Evolutionary conservation across 1,140 invertebrate species (phyloP).

Genomic region (Pachyrhynchus sulphureomaculatus): DNA sequence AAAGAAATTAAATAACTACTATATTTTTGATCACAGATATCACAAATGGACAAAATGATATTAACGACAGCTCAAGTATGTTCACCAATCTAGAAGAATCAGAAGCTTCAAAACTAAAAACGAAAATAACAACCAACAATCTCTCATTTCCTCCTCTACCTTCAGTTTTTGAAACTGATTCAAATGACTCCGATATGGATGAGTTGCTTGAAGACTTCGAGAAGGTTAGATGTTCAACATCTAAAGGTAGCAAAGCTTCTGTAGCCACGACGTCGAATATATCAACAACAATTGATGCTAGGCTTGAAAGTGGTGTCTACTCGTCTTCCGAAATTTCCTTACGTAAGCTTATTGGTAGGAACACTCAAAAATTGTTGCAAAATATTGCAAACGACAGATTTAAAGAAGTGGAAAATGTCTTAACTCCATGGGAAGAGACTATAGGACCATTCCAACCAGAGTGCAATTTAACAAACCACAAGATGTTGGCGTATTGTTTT

Average conservation of each 20-base stretch:
- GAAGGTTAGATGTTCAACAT: slow-evolving; percentile 40
- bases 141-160: slow-evolving; percentile 53
- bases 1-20: too few relatives aligned
- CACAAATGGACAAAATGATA: neutral
- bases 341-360: slow-evolving; percentile 63
- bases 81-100: slow-evolving; percentile 8
- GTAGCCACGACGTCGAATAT: slow-evolving; percentile 46
- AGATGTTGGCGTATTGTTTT: slow-evolving; percentile 71
- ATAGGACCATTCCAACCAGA: slow-evolving; percentile 47
- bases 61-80: neutral
- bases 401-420: slow-evolving; percentile 46
- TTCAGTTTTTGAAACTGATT: slow-evolving; percentile 69
- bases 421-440: slow-evolving; percentile 53
- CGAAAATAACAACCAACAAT: slow-evolving; percentile 34
- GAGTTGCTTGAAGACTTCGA: slow-evolving; percentile 69
- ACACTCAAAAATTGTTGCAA: slow-evolving; percentile 59
- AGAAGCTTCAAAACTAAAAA: neutral
- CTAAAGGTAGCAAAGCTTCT: slow-evolving; percentile 30
- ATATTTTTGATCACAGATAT: neutral
- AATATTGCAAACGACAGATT: slow-evolving; percentile 50
- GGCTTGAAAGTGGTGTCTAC: slow-evolving; percentile 75
- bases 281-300: slow-evolving; percentile 73
- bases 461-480: slow-evolving; percentile 41
- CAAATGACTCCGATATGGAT: slow-evolving; percentile 71
- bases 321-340: slow-evolving; percentile 70